A percentile compares a stretch with the other conserved stretches of the same genome.
Conservation (phyloP, 1,140 invertebrate species). For the Sitophilus oryzae region DNA sequence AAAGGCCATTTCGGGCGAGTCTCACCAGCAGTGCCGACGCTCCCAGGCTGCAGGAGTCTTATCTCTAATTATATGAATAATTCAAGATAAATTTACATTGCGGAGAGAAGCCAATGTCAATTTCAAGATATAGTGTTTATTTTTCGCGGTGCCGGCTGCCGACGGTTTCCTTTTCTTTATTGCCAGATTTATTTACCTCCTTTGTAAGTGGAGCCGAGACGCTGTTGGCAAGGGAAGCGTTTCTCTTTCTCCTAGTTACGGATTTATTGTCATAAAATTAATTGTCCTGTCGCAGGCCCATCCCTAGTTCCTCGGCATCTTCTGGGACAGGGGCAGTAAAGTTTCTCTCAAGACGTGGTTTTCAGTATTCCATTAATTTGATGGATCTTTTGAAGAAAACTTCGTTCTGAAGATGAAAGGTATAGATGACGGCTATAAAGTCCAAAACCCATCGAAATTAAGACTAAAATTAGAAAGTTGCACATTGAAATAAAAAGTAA, state of each 20-base stretch:
- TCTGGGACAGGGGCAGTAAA: not conserved
- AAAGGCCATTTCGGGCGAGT: constrained; percentile 12
- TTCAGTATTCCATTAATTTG: too few species aligned
- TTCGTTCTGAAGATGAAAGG: too few species aligned
- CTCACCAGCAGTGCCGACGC: constrained; percentile 14
- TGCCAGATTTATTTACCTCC: constrained; percentile 21
- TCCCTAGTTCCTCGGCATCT: too few species aligned
- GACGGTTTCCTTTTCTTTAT: constrained; percentile 20
- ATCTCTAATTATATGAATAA: constrained; percentile 29
- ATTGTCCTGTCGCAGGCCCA: constrained; percentile 4
- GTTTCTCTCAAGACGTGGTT: too few species aligned
- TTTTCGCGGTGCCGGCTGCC: constrained; percentile 20
- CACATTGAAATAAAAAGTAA: too few species aligned
- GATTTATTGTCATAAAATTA: constrained; percentile 16
- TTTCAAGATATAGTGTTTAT: constrained; percentile 26
- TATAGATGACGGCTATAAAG: too few species aligned
- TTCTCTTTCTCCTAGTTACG: not conserved
- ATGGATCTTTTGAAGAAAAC: too few species aligned
- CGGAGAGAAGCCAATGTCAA: constrained; percentile 17
- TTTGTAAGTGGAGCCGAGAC: constrained; percentile 19
- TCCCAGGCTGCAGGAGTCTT: constrained; percentile 9
- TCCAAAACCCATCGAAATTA: too few species aligned
- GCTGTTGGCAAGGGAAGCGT: constrained; percentile 8
- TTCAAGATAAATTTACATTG: constrained; percentile 27
- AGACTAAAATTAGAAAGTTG: too few species aligned